Conservation (phyloP, 2,888 invertebrate species). For the Lamellibrachia columna region DNA sequence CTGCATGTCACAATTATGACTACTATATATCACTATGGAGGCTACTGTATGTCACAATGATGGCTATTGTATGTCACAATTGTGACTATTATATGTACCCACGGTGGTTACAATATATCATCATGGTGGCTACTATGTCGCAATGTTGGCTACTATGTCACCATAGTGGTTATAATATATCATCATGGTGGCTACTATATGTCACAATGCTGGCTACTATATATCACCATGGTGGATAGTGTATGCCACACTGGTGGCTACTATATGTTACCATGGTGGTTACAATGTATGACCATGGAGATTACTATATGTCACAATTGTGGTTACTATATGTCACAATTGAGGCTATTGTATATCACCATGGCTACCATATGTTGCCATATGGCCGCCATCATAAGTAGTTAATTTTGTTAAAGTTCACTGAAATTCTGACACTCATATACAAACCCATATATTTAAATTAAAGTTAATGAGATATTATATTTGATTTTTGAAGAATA, state of each 20-base stretch:
- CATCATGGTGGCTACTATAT: neutral
- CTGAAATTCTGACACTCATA: neutral
- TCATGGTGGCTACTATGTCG: neutral
- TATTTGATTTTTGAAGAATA: neutral
- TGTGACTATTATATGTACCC: neutral
- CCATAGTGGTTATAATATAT: neutral
- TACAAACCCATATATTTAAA: neutral
- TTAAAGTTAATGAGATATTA: neutral
- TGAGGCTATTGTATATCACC: neutral
- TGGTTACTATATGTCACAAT: neutral
- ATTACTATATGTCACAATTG: neutral
- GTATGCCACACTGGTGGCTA: neutral
- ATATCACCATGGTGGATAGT: neutral
- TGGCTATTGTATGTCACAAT: neutral
- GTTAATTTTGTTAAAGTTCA: too few relatives aligned
- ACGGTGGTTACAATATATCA: neutral
- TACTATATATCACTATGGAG: neutral
- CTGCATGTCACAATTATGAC: neutral
- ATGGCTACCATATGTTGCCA: neutral
- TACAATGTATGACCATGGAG: neutral
- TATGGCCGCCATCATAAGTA: neutral
- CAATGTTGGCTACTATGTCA: neutral
- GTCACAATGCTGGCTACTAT: neutral
- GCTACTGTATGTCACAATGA: neutral
- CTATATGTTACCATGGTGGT: neutral